Conservation (phyloP, 2,888 invertebrate genomes). For the Sialis fuliginosa region DNA sequence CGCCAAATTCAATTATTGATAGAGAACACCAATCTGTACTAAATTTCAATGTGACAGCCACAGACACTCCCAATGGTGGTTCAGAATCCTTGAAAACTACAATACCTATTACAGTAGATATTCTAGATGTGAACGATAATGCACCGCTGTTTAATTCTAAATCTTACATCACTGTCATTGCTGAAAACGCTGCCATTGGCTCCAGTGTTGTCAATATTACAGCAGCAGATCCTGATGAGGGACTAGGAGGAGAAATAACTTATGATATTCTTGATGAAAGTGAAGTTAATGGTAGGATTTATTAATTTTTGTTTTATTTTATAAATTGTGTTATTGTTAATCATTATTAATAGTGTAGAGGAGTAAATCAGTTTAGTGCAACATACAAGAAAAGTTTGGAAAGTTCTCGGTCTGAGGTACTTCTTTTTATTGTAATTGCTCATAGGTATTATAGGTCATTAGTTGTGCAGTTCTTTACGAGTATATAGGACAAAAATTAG, state of each 20-base stretch:
- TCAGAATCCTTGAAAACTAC: slow-evolving; percentile 43
- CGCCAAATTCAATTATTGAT: slow-evolving; percentile 47
- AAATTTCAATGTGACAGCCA: slow-evolving; percentile 50
- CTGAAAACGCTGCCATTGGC: slow-evolving; percentile 52
- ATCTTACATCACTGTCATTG: slow-evolving; percentile 53
- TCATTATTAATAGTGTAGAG: background rate
- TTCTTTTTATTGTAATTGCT: background rate
- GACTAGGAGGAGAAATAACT: slow-evolving; percentile 46
- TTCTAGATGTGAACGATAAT: slow-evolving; percentile 66
- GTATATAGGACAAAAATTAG: too few relatives aligned
- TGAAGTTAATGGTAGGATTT: slow-evolving; percentile 42
- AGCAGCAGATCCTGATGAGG: slow-evolving; percentile 63
- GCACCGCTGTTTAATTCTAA: slow-evolving; percentile 46
- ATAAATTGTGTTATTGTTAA: too few relatives aligned
- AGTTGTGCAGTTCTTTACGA: too few relatives aligned
- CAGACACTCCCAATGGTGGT: slow-evolving; percentile 53
- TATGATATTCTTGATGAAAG: slow-evolving; percentile 59
- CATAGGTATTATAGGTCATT: background rate
- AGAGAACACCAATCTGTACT: slow-evolving; percentile 53
- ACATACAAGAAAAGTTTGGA: too few relatives aligned
- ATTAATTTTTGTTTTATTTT: background rate
- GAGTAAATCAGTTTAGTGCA: too few relatives aligned
- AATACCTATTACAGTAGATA: slow-evolving; percentile 45
- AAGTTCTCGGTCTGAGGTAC: too few relatives aligned
- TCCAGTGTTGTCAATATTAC: slow-evolving; percentile 47